Conservation (phyloP, 2,888 invertebrate genomes). For the Tetanocera ferruginea region DNA sequence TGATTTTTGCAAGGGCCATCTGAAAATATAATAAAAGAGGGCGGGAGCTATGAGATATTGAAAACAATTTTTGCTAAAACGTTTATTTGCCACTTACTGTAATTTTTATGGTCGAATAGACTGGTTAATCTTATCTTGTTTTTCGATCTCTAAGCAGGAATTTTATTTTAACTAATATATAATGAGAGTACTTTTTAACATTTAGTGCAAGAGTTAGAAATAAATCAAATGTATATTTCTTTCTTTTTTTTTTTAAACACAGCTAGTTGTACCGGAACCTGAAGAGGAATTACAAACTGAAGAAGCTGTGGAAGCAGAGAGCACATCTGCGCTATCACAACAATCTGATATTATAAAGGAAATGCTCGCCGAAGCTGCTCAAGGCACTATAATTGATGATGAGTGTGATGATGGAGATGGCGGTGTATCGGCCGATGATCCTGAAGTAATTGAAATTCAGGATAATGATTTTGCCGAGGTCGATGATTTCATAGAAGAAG, state of each 20-base stretch:
- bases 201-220: neutral
- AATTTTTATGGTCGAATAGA: no score
- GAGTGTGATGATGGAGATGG: constrained; percentile 42
- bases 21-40: constrained; percentile 54
- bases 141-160: no score
- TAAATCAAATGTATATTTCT: neutral
- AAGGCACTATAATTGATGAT: constrained; percentile 55
- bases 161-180: no score
- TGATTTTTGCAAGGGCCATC: constrained; percentile 71
- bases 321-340: constrained; percentile 27
- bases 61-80: neutral
- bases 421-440: constrained; percentile 24
- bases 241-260: constrained; percentile 23
- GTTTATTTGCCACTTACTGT: no score
- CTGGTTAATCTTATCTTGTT: no score
- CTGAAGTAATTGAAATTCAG: constrained; percentile 39
- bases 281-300: constrained; percentile 26
- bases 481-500: constrained; percentile 46
- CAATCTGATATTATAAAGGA: constrained; percentile 59
- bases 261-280: constrained; percentile 55
- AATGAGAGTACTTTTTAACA: no score
- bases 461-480: constrained; percentile 13
- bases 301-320: neutral
- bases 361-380: constrained; percentile 60
- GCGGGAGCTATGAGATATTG: neutral